Conservation (phyloP, 1,140 invertebrate species). For the Drosophila arizonae region DNA sequence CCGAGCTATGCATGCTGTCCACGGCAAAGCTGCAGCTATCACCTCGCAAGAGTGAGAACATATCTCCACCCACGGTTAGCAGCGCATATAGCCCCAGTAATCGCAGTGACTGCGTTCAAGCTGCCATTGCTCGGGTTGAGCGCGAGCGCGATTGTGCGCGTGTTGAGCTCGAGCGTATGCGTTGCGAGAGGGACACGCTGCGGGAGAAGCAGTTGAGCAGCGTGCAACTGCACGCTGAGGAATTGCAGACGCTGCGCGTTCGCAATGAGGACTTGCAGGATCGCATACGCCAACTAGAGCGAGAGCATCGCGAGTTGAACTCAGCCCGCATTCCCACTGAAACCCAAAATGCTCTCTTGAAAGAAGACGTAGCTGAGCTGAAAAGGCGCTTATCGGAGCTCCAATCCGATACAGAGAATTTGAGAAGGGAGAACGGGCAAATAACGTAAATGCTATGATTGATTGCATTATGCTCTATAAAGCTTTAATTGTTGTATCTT, state of each 20-base stretch:
- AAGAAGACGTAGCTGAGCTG: constrained; percentile 65
- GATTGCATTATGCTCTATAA: neutral
- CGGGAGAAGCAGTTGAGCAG: constrained; percentile 66
- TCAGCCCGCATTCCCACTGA: constrained; percentile 65
- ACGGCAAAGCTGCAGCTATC: constrained; percentile 32
- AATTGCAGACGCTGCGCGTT: constrained; percentile 56
- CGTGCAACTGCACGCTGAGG: constrained; percentile 62
- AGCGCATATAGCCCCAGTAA: constrained; percentile 31
- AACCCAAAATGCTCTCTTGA: constrained; percentile 62
- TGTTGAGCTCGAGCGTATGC: constrained; percentile 67
- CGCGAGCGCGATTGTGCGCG: constrained; percentile 73
- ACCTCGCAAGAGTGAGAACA: constrained; percentile 51
- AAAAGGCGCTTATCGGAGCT: constrained; percentile 44
- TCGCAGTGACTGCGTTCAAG: constrained; percentile 73
- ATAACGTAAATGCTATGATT: constrained; percentile 52
- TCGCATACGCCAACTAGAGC: constrained; percentile 61
- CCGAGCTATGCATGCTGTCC: constrained; percentile 50
- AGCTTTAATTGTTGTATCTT: neutral
- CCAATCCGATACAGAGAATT: constrained; percentile 52
- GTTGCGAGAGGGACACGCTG: constrained; percentile 70
- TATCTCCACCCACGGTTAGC: constrained; percentile 18
- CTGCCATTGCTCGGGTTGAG: constrained; percentile 65
- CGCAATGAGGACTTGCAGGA: constrained; percentile 59
- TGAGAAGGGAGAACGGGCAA: constrained; percentile 59
- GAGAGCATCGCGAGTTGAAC: constrained; percentile 66